A percentile compares a stretch with the other conserved stretches of the same genome.
These are phyloP conservation scores for Odontophorus gujanensis DNA, from an alignment of 2,113 vertebrate genomes.

Conservation along the genomic window DNA sequence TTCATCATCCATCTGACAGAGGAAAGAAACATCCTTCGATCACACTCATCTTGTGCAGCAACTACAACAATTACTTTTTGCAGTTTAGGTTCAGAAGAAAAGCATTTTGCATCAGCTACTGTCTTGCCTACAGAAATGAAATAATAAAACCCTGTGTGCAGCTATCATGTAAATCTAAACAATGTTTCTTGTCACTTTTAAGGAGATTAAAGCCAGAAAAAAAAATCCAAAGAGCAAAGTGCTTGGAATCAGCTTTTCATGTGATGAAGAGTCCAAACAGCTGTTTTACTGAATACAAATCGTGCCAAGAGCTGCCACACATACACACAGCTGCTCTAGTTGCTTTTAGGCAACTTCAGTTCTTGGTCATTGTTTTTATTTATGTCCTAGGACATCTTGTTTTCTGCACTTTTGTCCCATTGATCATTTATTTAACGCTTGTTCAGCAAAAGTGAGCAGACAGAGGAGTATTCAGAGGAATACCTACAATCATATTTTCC, in stretches of 20 bases:
- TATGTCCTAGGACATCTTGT: not conserved
- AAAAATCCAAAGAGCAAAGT: not conserved
- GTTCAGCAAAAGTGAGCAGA: not conserved
- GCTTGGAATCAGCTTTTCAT: not conserved
- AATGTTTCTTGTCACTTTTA: not conserved
- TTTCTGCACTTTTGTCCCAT: not conserved
- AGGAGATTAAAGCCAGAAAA: not conserved
- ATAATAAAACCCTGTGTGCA: not conserved
- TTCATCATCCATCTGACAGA: conserved; percentile 94
- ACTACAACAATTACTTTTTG: not conserved
- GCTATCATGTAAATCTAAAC: not conserved
- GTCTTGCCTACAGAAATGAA: not conserved
- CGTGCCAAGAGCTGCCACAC: not conserved
- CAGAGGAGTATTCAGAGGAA: not conserved
- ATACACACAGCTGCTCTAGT: conserved; percentile 13
- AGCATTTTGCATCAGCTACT: not conserved
- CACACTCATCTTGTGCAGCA: not conserved
- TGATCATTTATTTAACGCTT: not conserved
- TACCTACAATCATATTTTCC: not conserved
- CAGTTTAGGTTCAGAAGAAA: not conserved
- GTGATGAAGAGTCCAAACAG: not conserved
- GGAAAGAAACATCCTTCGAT: not conserved
- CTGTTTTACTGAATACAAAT: not conserved
- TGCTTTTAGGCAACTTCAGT: not conserved
- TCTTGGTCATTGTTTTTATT: not conserved